phyloP scores from a whole-genome alignment of 2,113 vertebrate genomes.

The Antennarius striatus region DNA sequence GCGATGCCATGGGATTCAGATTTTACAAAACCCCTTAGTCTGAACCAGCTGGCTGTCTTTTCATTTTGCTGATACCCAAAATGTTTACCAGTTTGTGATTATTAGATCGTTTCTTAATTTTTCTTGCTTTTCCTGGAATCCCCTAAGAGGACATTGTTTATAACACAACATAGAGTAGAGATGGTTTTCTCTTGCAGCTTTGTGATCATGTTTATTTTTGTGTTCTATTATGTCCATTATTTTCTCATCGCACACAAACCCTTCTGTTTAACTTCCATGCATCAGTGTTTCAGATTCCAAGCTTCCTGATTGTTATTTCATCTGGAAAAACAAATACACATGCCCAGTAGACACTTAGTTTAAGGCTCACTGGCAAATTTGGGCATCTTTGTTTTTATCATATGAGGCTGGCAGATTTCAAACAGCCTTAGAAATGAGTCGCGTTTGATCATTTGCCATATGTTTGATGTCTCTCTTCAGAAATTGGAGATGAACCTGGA shows the following conservation, averaged over 20 bases:
- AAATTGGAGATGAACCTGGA: background rate
- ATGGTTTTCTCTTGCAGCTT: background rate
- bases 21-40: too few species aligned
- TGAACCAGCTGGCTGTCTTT: too few species aligned
- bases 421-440: background rate
- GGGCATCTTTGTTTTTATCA: slow-evolving; percentile 11
- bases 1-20: too few species aligned
- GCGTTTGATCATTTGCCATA: slow-evolving; percentile 1
- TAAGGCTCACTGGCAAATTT: slow-evolving; percentile 13
- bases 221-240: slow-evolving; percentile 5
- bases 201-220: background rate
- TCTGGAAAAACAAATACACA: too few species aligned
- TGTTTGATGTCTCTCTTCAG: slow-evolving; percentile 14
- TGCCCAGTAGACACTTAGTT: slow-evolving; percentile 39
- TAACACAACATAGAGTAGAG: background rate
- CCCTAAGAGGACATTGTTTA: slow-evolving; percentile 15
- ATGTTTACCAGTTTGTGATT: slow-evolving; percentile 34
- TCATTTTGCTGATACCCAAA: background rate
- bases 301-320: too few species aligned
- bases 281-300: too few species aligned
- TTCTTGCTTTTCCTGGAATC: slow-evolving; percentile 3
- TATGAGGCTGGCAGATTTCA: background rate
- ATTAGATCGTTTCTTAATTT: slow-evolving; percentile 39
- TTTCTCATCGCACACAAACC: background rate
- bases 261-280: too few species aligned